A percentile compares a stretch with the other conserved stretches of the same genome.
These are phyloP conservation scores for Urechis unicinctus DNA, from an alignment of 2,888 invertebrate species.

Conservation along the genomic window DNA sequence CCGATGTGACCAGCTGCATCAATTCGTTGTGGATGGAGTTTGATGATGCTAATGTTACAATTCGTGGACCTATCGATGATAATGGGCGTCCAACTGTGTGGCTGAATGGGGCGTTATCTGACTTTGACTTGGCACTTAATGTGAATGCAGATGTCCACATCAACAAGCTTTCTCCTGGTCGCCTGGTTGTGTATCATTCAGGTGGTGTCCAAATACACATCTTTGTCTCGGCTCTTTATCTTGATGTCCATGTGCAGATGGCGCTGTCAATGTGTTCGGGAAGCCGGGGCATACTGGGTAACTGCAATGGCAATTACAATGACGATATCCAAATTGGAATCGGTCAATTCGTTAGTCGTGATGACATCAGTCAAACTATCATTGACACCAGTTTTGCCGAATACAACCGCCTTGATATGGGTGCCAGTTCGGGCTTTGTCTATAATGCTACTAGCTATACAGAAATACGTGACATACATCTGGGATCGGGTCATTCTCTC, in stretches of 20 bases:
- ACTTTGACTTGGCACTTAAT: not conserved
- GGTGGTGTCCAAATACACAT: too few relatives aligned
- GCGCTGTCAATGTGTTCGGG: not conserved
- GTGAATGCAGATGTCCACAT: not conserved
- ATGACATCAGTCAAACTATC: conserved; percentile 11
- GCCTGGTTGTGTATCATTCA: too few relatives aligned
- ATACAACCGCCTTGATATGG: not conserved
- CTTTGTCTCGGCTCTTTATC: not conserved
- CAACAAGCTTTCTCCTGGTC: not conserved
- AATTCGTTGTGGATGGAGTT: not conserved
- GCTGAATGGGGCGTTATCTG: not conserved
- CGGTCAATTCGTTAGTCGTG: not conserved
- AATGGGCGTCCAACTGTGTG: too few relatives aligned
- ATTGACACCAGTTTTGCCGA: not conserved
- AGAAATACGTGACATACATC: too few relatives aligned
- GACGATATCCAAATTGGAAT: conserved; percentile 20
- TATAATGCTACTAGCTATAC: not conserved
- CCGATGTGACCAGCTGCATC: not conserved
- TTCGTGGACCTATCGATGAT: too few relatives aligned
- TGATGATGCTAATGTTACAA: not conserved
- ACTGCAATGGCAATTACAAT: conserved; percentile 20
- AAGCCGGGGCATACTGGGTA: conserved; percentile 19
- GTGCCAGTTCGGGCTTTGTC: not conserved
- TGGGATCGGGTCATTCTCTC: too few relatives aligned
- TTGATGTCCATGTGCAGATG: not conserved